Evolutionary conservation across 2,113 vertebrate species (phyloP), one percentile per base, ranked within the genome.

Genomic region (Camelus dromedarius): DNA sequence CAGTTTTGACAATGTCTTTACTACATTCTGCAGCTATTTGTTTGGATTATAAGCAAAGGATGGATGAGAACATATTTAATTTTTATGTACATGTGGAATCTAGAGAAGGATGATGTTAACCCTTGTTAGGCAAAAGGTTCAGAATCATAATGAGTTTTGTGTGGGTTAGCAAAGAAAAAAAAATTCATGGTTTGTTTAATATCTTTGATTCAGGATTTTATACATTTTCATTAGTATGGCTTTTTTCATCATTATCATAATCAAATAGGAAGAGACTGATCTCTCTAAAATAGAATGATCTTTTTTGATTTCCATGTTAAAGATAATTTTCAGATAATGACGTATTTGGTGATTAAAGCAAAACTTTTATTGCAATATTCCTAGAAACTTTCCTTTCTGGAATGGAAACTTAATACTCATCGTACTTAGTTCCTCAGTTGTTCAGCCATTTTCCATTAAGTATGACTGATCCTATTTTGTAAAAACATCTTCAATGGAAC

Each of bases 1-100:
- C 67, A 42, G 83, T 88, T 85, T 97, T 96, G 50, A 97, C 95
- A 94, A 96, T 24, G 35, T 24, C 10, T 88, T 82, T 67, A 88
- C 84, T 54, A 76, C 42, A 89, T 80, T 88, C n/a, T 97, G 28
- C 10, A 91, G 62, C 22, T 87, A 52, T 75, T 91, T 95, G 15
- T 95, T 94, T 95, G 77, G 54, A 91, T 85, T 89, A 73, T 60
- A 91, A 83, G 80, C 62, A 84, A 94, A 81, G 22, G 48, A 86
- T 50, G 42, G 26, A 72, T 76, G 70, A 87, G 42, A 97, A 96
- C 15, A 76, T 73, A 89, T 88, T 96, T 89, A 91, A 89, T 95
- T 87, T 93, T 95, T 81, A 77, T 77, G 48, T 52, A 28, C 54
- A 79, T 84, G 35, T 50, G 67, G 80, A 96, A 91, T 94, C 46